Base-by-base conservation (phyloP, 1,140 invertebrate genomes). In the Eueides isabella region DNA sequence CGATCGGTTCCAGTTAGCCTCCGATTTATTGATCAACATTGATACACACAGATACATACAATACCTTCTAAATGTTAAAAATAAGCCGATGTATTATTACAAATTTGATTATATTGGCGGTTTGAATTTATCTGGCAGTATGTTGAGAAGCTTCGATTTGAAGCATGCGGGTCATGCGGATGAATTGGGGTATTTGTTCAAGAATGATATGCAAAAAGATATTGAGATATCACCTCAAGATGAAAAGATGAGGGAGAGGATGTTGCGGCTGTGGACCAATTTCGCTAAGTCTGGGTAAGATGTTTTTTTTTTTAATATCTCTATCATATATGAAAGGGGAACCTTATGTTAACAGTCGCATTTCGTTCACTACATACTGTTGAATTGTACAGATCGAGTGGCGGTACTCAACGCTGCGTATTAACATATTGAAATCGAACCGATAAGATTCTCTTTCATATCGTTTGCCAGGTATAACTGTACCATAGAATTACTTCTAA, bases 281-380 rank as follows among this genome's bases (percentile, higher is more conserved):
- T 94, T 94, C 71, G 94, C 93, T 67, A 94, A 93, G 83, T 80
- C 83, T 76, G 92, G 94, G 94, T 94, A 80, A 91, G 87, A 84
- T 65, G 11, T 48, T 33, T 19, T 69, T 64, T 5, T 70, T 55
- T 55, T 19, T 2, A 38, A 19, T 6, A 44, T 44, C 41, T 44
- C 1, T 9, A 44, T 44, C 14, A 4, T 0, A 14, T 2, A 16
- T 38, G 35, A 4, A 38, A 38, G 6, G 5, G 35, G 14, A 16
- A 38, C 35, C 35, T 38, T 5, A 2, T 38, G 35, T 38, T 38
- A 38, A 38, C n/a, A n/a, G n/a, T n/a, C n/a, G n/a, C n/a, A n/a
- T n/a, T n/a, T n/a, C n/a, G n/a, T n/a, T n/a, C n/a, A n/a, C n/a
- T n/a, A n/a, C n/a, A n/a, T n/a, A n/a, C n/a, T n/a, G n/a, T n/a